phyloP scores from a whole-genome alignment of 1,140 invertebrate species.

The Cydia pomonella region DNA sequence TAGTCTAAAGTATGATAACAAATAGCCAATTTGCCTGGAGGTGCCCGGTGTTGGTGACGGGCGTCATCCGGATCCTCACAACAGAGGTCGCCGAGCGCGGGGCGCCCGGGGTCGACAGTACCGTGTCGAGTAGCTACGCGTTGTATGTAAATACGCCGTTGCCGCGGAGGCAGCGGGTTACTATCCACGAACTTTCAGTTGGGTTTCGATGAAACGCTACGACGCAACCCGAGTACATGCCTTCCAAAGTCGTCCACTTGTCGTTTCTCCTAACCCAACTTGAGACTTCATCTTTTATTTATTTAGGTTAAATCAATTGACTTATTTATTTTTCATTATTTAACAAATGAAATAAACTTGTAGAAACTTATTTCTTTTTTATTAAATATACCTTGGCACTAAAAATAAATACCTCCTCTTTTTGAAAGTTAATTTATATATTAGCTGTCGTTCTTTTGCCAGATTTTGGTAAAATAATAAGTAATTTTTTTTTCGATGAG shows the following conservation, averaged over 20 bases:
- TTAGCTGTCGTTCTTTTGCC: too few relatives aligned
- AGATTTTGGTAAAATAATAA: too few relatives aligned
- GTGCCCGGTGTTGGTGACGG: background rate
- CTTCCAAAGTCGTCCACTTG: conserved; percentile 35
- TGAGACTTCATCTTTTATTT: conserved; percentile 76
- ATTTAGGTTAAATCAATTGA: conserved; percentile 67
- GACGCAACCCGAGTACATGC: conserved; percentile 37
- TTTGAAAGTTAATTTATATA: too few relatives aligned
- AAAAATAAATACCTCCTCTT: background rate
- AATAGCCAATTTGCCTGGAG: background rate
- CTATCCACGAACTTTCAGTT: conserved; percentile 74
- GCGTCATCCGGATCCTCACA: background rate
- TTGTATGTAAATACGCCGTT: conserved; percentile 69
- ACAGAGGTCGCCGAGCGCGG: background rate
- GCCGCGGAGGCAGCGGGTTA: conserved; percentile 54
- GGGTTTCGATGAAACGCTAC: conserved; percentile 71
- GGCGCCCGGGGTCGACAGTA: background rate
- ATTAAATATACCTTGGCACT: conserved; percentile 50
- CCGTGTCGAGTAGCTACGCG: background rate
- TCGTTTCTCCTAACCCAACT: conserved; percentile 77
- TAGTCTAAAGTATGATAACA: conserved; percentile 15
- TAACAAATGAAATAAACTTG: conserved; percentile 76
- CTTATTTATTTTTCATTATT: conserved; percentile 74
- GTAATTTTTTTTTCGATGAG: too few relatives aligned
- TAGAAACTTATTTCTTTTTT: conserved; percentile 64